Percentiles rank a stretch among this genome's conserved stretches.
Conservation (phyloP, 2,888 invertebrate species). For the Epirrhoe alternata region DNA sequence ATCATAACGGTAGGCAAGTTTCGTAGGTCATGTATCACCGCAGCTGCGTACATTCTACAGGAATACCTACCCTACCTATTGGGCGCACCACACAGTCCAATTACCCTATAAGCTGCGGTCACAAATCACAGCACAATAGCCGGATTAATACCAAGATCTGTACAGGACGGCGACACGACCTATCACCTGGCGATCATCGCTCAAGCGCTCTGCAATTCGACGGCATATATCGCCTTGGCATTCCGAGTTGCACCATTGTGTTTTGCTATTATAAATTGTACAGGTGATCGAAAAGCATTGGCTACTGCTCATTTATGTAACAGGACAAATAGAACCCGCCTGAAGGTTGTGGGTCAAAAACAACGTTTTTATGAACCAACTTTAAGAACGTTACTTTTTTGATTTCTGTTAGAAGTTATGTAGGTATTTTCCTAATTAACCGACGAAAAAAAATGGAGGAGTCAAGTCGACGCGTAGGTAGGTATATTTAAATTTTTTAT, state of each 20-base stretch:
- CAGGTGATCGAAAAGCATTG: too few relatives aligned
- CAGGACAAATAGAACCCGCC: too few relatives aligned
- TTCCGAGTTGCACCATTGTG: not conserved
- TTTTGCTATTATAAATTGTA: not conserved
- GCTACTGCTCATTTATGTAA: too few relatives aligned
- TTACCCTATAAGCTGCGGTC: slow-evolving; percentile 24
- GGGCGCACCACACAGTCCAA: slow-evolving; percentile 9
- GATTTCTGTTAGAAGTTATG: too few relatives aligned
- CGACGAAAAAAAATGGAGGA: too few relatives aligned
- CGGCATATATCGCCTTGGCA: slow-evolving; percentile 12
- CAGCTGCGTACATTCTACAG: not conserved
- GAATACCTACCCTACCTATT: not conserved
- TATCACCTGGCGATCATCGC: slow-evolving; percentile 27
- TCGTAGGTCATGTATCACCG: not conserved
- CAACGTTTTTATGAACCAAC: too few relatives aligned
- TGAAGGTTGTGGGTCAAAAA: too few relatives aligned
- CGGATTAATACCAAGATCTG: slow-evolving; percentile 23
- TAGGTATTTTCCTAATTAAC: too few relatives aligned
- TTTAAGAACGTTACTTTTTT: too few relatives aligned
- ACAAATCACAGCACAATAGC: slow-evolving; percentile 36
- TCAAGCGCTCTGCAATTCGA: slow-evolving; percentile 27
- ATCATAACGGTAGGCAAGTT: not conserved
- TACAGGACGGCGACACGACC: slow-evolving; percentile 19
- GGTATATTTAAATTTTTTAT: too few relatives aligned
- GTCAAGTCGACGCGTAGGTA: too few relatives aligned